Evolutionary conservation across 2,113 vertebrate species (phyloP).

Genomic region (Gnathonemus longibarbis): DNA sequence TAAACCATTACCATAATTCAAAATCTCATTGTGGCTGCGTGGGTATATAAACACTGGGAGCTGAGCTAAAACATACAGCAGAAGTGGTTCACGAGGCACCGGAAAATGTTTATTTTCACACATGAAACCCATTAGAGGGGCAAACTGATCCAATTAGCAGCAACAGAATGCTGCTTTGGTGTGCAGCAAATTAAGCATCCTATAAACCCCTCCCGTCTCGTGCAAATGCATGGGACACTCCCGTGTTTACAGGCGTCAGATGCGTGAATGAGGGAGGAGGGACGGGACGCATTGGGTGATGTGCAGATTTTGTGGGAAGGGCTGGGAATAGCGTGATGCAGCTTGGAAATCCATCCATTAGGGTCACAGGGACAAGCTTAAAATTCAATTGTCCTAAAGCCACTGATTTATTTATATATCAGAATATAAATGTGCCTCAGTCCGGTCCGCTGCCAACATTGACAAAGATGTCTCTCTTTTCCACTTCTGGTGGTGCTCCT

Average conservation of each 20-base stretch:
- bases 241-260: constrained; percentile 21
- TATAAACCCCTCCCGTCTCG: constrained; percentile 36
- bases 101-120: constrained; percentile 41
- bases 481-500: not conserved
- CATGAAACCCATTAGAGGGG: constrained; percentile 28
- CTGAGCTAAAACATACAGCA: constrained; percentile 8
- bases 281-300: constrained; percentile 1
- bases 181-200: constrained; percentile 48
- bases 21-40: constrained; percentile 8
- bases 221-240: constrained; percentile 38
- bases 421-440: not conserved
- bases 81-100: constrained; percentile 35
- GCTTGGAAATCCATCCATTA: not conserved
- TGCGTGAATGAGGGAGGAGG: not conserved
- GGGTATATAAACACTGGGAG: constrained; percentile 23
- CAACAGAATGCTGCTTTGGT: constrained; percentile 41
- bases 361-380: not conserved
- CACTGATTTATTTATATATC: not conserved
- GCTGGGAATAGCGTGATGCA: not conserved
- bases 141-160: constrained; percentile 42
- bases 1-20: constrained; percentile 18
- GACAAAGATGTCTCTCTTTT: not conserved
- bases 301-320: not conserved
- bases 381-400: not conserved
- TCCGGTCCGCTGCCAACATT: not conserved